Evolutionary conservation across 2,797 vertebrate species (phyloP).

Genomic region (Neosilurus hyrtlii): DNA sequence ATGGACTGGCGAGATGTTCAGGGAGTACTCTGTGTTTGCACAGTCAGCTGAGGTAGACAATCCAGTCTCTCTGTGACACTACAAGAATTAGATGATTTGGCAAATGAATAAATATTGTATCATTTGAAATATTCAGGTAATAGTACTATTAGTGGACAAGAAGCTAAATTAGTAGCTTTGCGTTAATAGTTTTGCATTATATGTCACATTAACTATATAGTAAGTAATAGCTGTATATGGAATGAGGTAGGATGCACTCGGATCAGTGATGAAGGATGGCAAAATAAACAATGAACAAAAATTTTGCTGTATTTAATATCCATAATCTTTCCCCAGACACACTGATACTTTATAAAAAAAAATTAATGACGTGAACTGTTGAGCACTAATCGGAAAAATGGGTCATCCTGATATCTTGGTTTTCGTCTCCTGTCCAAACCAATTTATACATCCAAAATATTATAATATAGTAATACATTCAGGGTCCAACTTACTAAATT

Average conservation of each 20-base stretch:
- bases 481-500: too few relatives aligned
- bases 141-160: too few relatives aligned
- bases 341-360: constrained; percentile 37
- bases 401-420: constrained; percentile 26
- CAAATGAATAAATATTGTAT: too few relatives aligned
- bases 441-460: too few relatives aligned
- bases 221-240: neutral
- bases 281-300: neutral
- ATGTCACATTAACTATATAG: neutral
- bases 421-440: neutral
- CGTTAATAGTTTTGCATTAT: neutral
- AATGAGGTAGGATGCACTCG: neutral
- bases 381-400: constrained; percentile 24
- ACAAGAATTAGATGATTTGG: too few relatives aligned
- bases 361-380: constrained; percentile 29
- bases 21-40: too few relatives aligned
- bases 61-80: too few relatives aligned
- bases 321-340: constrained; percentile 19
- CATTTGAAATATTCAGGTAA: too few relatives aligned
- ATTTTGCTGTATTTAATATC: constrained; percentile 12
- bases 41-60: too few relatives aligned
- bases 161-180: neutral
- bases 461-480: too few relatives aligned
- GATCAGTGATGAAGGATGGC: neutral
- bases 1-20: too few relatives aligned